Conservation (phyloP, 2,113 vertebrate genomes). For the Morone chrysops region DNA sequence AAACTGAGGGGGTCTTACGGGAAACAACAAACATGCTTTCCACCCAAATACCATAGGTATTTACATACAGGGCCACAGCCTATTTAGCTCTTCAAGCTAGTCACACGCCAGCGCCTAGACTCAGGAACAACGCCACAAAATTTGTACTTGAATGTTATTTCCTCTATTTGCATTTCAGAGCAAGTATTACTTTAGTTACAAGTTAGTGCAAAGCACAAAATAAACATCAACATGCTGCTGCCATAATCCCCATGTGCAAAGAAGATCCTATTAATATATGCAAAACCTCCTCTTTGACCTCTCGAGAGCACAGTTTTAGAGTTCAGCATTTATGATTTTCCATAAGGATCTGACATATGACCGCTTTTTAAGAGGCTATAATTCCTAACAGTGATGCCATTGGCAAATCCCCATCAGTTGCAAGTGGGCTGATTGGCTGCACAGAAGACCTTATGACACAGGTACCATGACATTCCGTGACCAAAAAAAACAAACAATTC, state of each 20-base stretch:
- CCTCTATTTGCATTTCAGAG: constrained; percentile 15
- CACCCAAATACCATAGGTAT: constrained; percentile 27
- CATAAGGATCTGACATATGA: constrained; percentile 36
- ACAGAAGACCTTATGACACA: neutral
- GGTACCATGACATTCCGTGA: too few relatives aligned
- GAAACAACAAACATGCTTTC: constrained; percentile 51
- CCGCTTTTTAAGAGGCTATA: constrained; percentile 35
- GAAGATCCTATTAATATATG: constrained; percentile 41
- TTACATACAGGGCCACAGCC: constrained; percentile 42
- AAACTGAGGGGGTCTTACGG: constrained; percentile 35
- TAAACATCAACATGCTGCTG: constrained; percentile 17
- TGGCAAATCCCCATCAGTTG: constrained; percentile 9
- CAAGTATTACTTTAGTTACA: constrained; percentile 32
- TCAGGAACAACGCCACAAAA: neutral
- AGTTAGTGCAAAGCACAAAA: constrained; percentile 12
- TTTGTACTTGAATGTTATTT: constrained; percentile 17
- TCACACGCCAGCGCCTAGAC: neutral
- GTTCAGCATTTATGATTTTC: constrained; percentile 5
- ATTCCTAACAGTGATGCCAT: constrained; percentile 3
- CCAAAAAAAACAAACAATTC: too few relatives aligned
- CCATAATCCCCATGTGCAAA: constrained; percentile 41
- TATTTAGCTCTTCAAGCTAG: constrained; percentile 17
- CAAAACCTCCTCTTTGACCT: constrained; percentile 34
- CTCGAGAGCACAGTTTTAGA: constrained; percentile 10
- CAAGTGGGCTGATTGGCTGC: neutral